Evolutionary conservation across 2,797 vertebrate genomes (phyloP), one percentile per base, ranked within the genome.

Genomic region (Toxotes lorentzi): DNA sequence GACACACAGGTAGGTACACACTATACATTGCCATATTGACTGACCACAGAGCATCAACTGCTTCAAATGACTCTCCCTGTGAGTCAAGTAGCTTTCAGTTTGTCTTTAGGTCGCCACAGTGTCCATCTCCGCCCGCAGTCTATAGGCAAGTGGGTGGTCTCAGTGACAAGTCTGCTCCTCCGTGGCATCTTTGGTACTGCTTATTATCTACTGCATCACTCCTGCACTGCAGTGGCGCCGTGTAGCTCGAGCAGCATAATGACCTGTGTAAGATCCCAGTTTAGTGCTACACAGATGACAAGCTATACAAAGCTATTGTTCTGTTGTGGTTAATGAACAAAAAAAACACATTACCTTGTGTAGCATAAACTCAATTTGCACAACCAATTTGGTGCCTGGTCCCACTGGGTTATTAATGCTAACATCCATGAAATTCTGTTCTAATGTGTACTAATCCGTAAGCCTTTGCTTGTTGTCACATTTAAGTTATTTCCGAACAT

Each of bases 171-270:
- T 5, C 56, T 45, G n/a, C 23, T 82, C 51, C 66, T 82, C 14
- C 24, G 74, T 73, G 79, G 59, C 63, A 14, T 83, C 73, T 72
- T 23, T 27, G 81, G 16, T 57, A 0, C 23, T 30, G 79, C 71
- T 82, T 74, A 54, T 86, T 79, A 76, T 79, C 61, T 70, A 0
- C 67, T 67, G 75, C 69, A 58, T 62, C 65, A 30, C 73, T 66
- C 35, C 35, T 62, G 53, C 75, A 40, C 62, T 70, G 77, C 69
- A 50, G 67, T 6, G 73, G 69, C 35, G 56, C 38, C 73, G 0
- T 24, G 73, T 47, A 32, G 17, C 68, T 71, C 8, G 1, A 3
- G 77, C 53, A 53, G 48, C 51, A 62, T 77, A 77, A 88, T 62
- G 74, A 70, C 73, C 68, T 47, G 0, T 54, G 59, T 53, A 67